Conservation (phyloP, 2,797 vertebrate genomes). For the Hephaestus fuliginosus region DNA sequence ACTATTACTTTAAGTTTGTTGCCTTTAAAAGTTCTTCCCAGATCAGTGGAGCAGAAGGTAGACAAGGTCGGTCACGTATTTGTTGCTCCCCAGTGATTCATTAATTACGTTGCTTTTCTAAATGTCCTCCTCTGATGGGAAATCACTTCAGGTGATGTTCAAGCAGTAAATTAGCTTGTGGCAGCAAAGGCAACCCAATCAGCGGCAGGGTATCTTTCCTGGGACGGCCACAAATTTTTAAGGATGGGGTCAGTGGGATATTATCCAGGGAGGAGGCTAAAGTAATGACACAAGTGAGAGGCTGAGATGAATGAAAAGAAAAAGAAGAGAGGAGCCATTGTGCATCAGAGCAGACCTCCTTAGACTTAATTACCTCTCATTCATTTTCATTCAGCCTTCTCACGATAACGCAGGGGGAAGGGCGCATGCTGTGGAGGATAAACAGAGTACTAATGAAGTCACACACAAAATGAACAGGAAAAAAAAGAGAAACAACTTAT, state of each 20-base stretch:
- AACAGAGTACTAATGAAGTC: constrained; percentile 62
- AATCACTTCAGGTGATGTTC: constrained; percentile 75
- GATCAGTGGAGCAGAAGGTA: constrained; percentile 5
- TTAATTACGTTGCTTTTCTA: constrained; percentile 69
- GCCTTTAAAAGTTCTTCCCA: constrained; percentile 17
- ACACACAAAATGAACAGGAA: constrained; percentile 23
- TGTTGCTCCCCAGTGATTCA: constrained; percentile 61
- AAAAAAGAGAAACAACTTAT: not conserved
- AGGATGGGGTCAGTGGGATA: constrained; percentile 44
- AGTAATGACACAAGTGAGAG: constrained; percentile 54
- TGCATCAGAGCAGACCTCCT: constrained; percentile 65
- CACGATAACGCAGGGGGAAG: constrained; percentile 43
- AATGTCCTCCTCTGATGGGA: constrained; percentile 70
- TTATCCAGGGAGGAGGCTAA: constrained; percentile 42
- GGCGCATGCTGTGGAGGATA: constrained; percentile 42
- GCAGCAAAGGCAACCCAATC: constrained; percentile 53
- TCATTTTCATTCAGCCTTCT: constrained; percentile 64
- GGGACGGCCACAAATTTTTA: constrained; percentile 34
- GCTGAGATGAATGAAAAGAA: constrained; percentile 47
- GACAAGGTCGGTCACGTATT: constrained; percentile 72
- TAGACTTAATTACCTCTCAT: constrained; percentile 75
- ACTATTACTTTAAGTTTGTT: constrained; percentile 14
- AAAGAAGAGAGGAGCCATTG: constrained; percentile 64
- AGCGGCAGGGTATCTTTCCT: constrained; percentile 39
- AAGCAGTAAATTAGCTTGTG: constrained; percentile 70